Base-by-base conservation (phyloP, 1,140 invertebrate species). In the Stratiolaelaps scimitus region DNA sequence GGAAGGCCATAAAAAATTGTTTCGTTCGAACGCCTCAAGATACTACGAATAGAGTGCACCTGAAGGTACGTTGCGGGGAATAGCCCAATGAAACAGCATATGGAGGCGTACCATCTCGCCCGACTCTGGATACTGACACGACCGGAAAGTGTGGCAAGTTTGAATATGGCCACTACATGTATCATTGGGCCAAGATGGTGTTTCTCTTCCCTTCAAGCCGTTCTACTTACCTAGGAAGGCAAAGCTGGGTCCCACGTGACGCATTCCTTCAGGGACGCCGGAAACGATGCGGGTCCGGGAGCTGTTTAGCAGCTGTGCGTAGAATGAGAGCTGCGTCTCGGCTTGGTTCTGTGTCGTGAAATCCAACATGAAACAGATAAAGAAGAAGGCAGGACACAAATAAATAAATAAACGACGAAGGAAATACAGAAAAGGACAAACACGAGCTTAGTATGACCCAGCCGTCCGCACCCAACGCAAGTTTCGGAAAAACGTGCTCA, bases 161-260 rank as follows among this genome's bases (percentile, higher is more conserved):
- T 40, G 34, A 40, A 10, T 10, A 40, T 40, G 34, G 34, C 34
- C 34, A 40, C 10, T 40, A 40, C 10, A 10, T 40, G 34, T 40
- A 40, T 40, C 10, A 10, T 40, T 40, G 34, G 34, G 34, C 10
- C 10, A 40, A 6, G 10, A 40, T 40, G 10, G 34, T 10, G 34
- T 40, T 40, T 10, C 10, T 6, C 5, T 40, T 40, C 4, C 10
- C 10, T 5, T 28, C 47, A 6, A 48, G 1, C 53, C 2, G 15
- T 6, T 29, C 26, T 26, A 26, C 53, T 60, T 26, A 60, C 53
- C 53, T 15, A 60, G 53, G 53, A 60, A 60, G 26, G 53, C 53
- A 34, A 20, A 60, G 53, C 26, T 60, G 15, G 53, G 53, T 17
- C 53, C 53, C 17, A 60, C 53, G 53, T 60, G 26, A 17, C 53